These are phyloP conservation scores for Ophion ventricosus DNA, from an alignment of 2,888 invertebrate species.

Conservation along the genomic window DNA sequence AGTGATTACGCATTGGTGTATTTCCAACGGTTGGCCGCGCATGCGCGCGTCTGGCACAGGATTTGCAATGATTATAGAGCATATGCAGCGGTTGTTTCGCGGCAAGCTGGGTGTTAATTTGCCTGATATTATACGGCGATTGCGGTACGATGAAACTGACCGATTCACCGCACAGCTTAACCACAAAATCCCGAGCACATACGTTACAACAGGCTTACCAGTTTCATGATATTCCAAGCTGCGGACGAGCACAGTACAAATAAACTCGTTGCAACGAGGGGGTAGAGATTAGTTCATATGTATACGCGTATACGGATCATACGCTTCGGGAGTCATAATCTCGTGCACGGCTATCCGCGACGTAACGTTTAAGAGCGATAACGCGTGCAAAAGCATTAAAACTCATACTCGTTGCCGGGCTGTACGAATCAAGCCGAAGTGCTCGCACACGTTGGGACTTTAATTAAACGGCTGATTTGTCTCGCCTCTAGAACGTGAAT, in stretches of 20 bases:
- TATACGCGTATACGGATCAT: conserved; percentile 30
- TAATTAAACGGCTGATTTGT: conserved; percentile 59
- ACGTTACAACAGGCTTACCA: conserved; percentile 11
- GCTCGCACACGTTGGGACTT: conserved; percentile 32
- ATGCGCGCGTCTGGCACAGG: conserved; percentile 1
- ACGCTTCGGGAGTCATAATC: conserved; percentile 35
- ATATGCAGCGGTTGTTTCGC: conserved; percentile 20
- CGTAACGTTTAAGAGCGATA: conserved; percentile 52
- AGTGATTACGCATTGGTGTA: conserved; percentile 14
- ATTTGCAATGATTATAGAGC: conserved; percentile 32
- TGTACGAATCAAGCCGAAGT: not conserved
- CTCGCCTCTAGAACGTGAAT: conserved; percentile 22
- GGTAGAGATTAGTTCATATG: not conserved
- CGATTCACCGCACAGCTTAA: conserved; percentile 13
- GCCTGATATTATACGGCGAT: not conserved
- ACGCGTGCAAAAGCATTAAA: conserved; percentile 37
- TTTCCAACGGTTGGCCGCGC: not conserved
- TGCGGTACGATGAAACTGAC: conserved; percentile 38
- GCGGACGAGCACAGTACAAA: not conserved
- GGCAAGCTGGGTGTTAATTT: conserved; percentile 34
- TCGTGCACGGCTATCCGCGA: conserved; percentile 38
- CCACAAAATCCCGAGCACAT: not conserved
- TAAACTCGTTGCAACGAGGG: conserved; percentile 20
- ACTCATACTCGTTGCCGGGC: not conserved
- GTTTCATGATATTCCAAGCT: conserved; percentile 6